Base-by-base conservation (phyloP, 1,140 invertebrate genomes). In the Temnothorax nylanderi region DNA sequence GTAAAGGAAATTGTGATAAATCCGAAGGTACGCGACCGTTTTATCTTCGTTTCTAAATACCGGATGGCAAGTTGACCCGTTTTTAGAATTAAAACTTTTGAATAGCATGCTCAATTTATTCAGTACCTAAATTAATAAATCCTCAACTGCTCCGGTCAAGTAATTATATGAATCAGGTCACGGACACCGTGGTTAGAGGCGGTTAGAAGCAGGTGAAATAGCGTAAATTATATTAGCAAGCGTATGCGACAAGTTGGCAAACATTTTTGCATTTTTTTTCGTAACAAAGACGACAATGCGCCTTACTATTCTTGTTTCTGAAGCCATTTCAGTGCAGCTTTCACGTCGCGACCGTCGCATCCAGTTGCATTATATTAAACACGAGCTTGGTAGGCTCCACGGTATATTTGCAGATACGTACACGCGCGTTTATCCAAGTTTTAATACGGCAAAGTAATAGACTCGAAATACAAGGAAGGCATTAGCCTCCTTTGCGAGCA, bases 401-500 rank as follows among this genome's bases (percentile, higher is more conserved):
- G 51, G 75, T 32, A 51, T 87, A 72, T 74, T 54, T 62, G 41
- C 65, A 74, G n/a, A 65, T 77, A 60, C 58, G 58, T 74, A 75
- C 18, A 71, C 82, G 62, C 54, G 85, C 91, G 89, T 89, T 93
- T 91, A 88, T 92, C 64, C 86, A 92, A 93, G 87, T 92, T 93
- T 90, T 90, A 90, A 88, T 91, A 86, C 86, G 84, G 84, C 82
- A 86, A 87, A 84, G 74, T 86, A 89, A 91, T 87, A 85, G 88
- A 88, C 85, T 87, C 85, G 78, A 88, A 92, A 90, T 78, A 84
- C 82, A 80, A 84, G 88, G 86, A 86, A 90, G 86, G 92, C 91
- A 93, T 93, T 92, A 92, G 89, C 88, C 91, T 93, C 90, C 88
- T 92, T 93, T 86, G 86, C 89, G 91, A 93, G 92, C 92, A 93